Conservation (phyloP, 1,140 invertebrate genomes). For the Pemphigus obesinymphae region DNA sequence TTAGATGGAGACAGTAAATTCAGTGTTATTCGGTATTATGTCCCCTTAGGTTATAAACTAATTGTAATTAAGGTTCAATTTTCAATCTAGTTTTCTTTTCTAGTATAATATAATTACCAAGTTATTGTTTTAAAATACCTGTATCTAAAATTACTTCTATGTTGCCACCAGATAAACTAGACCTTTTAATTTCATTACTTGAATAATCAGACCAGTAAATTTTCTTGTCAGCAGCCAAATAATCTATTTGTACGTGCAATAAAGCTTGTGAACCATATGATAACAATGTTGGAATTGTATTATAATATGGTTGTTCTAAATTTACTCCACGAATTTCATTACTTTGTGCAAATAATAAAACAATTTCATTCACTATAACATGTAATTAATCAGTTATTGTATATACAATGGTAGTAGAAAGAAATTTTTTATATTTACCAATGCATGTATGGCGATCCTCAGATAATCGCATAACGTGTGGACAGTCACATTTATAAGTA, state of each 20-base stretch:
- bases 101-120: neutral
- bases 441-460: constrained; percentile 63
- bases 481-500: constrained; percentile 67
- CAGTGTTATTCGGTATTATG: no score
- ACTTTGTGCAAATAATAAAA: constrained; percentile 67
- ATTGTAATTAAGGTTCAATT: neutral
- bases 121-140: constrained; percentile 50
- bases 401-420: neutral
- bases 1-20: no score
- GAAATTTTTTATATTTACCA: constrained; percentile 51
- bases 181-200: constrained; percentile 67
- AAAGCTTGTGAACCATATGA: constrained; percentile 55
- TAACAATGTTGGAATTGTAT: constrained; percentile 71
- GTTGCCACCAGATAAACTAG: constrained; percentile 62
- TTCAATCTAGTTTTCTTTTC: neutral
- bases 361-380: constrained; percentile 63
- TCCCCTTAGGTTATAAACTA: no score
- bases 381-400: neutral
- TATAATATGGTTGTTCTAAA: constrained; percentile 65
- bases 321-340: constrained; percentile 81
- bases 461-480: constrained; percentile 69
- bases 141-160: constrained; percentile 70
- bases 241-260: constrained; percentile 65
- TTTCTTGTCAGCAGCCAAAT: constrained; percentile 59
- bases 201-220: constrained; percentile 77